Evolutionary conservation across 2,888 invertebrate genomes (phyloP).

Genomic region (Zygaena filipendulae): DNA sequence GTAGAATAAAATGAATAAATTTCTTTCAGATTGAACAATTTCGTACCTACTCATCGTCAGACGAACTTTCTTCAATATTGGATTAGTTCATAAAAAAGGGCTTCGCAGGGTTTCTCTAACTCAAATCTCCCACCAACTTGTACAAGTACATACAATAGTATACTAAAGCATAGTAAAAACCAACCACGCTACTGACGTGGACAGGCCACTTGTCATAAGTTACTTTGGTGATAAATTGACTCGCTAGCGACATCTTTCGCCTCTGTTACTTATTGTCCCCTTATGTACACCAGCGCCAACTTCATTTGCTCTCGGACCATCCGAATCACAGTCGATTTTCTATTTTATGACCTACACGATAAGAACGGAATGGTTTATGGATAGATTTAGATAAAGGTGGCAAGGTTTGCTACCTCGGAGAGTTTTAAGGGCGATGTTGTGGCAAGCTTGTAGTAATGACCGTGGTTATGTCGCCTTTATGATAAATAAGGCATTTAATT

Average conservation of each 20-base stretch:
- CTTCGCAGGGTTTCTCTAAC: too few relatives aligned
- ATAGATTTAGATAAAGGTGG: constrained; percentile 12
- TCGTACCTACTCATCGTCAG: too few relatives aligned
- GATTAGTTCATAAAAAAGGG: too few relatives aligned
- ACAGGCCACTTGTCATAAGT: constrained; percentile 64
- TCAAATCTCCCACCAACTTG: not conserved
- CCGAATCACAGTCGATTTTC: too few relatives aligned
- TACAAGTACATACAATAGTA: not conserved
- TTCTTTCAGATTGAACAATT: too few relatives aligned
- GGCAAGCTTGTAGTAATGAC: constrained; percentile 35
- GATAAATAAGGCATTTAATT: constrained; percentile 52
- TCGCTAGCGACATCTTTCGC: constrained; percentile 44
- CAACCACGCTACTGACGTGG: constrained; percentile 44
- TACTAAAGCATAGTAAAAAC: too few relatives aligned
- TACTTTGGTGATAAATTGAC: constrained; percentile 55
- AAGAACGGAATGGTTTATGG: too few relatives aligned
- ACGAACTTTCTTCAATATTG: too few relatives aligned
- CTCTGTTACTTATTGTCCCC: constrained; percentile 57
- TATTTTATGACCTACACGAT: too few relatives aligned
- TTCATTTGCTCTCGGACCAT: too few relatives aligned
- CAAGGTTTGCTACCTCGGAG: constrained; percentile 22
- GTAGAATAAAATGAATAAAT: too few relatives aligned
- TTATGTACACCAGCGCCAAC: constrained; percentile 32
- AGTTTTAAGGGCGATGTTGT: constrained; percentile 33
- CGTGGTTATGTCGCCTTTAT: constrained; percentile 43